Conservation (phyloP, 2,888 invertebrate genomes). For the Pyrrhosoma nymphula region DNA sequence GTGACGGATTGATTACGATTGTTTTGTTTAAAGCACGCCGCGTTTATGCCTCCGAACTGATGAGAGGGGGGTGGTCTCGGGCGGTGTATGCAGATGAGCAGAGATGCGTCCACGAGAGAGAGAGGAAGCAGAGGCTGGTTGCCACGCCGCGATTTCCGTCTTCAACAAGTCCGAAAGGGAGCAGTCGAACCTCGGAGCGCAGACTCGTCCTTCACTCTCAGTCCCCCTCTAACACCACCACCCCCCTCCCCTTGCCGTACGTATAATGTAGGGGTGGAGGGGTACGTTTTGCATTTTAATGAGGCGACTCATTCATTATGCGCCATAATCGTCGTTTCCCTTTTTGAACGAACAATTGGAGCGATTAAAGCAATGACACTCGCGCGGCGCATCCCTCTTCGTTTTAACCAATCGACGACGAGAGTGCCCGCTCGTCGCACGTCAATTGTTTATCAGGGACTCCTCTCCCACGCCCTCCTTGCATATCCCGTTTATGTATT, state of each 20-base stretch:
- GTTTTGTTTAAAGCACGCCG: too few species aligned
- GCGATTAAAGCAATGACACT: neutral
- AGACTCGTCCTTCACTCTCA: too few species aligned
- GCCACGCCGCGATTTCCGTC: neutral
- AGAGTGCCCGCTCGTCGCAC: neutral
- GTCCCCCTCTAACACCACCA: neutral
- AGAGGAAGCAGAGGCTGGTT: neutral
- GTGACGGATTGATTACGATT: too few species aligned
- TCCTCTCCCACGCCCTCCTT: neutral
- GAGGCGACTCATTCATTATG: neutral
- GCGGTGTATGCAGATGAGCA: neutral
- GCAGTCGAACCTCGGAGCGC: neutral
- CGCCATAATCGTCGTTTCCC: slow-evolving; percentile 28
- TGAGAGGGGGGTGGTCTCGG: too few species aligned
- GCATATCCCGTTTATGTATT: too few species aligned
- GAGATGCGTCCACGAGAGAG: too few species aligned
- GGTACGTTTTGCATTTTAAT: neutral
- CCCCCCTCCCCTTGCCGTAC: neutral
- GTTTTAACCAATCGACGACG: neutral
- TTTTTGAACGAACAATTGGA: neutral
- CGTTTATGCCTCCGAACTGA: too few species aligned
- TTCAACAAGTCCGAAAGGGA: neutral
- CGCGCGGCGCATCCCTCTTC: neutral
- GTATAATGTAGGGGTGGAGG: neutral
- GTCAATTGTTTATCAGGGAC: neutral